Base-by-base conservation (phyloP, 2,113 vertebrate species). In the Mola mola region DNA sequence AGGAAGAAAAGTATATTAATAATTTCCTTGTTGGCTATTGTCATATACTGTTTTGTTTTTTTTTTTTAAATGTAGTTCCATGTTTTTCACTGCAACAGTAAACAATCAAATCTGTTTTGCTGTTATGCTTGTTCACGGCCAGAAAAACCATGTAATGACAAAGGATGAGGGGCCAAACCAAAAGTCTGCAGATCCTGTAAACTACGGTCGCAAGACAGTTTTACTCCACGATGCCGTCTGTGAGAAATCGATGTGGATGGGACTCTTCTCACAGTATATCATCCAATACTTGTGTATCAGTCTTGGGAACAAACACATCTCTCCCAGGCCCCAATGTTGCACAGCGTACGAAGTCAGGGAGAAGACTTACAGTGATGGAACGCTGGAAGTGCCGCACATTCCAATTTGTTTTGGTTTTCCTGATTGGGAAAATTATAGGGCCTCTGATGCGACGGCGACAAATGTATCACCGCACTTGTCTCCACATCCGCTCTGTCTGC, bases 221-320 rank as follows among this genome's bases (percentile, higher is more conserved):
- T 63, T 34, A 24, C 70, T 79, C 59, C 24, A 65, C n/a, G n/a
- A n/a, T n/a, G n/a, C n/a, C n/a, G n/a, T n/a, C 65, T 79, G 83
- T 81, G 78, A 83, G 77, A 81, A 78, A 58, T 63, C 61, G 56
- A 64, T 62, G 48, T 66, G 72, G 81, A 72, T 26, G 53, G 24
- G 48, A 47, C 55, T 60, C 74, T 92, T 91, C 87, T 83, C 87
- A 89, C 87, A 79, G 84, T 90, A 87, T 75, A 88, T 92, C 84
- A 84, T 79, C 55, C 50, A 24, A 33, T 17, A 17, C 40, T 72
- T 68, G 33, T 15, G 60, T 52, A 82, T 40, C 53, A 63, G 38
- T 78, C 77, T 78, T 86, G 82, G 84, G 88, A 89, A 85, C 70
- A 82, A 81, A 79, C 76, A 41, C n/a, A n/a, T n/a, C n/a, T n/a